Evolutionary conservation across 2,113 vertebrate species (phyloP), one percentile per base, ranked within the genome.

Genomic region (Silurus glanis): DNA sequence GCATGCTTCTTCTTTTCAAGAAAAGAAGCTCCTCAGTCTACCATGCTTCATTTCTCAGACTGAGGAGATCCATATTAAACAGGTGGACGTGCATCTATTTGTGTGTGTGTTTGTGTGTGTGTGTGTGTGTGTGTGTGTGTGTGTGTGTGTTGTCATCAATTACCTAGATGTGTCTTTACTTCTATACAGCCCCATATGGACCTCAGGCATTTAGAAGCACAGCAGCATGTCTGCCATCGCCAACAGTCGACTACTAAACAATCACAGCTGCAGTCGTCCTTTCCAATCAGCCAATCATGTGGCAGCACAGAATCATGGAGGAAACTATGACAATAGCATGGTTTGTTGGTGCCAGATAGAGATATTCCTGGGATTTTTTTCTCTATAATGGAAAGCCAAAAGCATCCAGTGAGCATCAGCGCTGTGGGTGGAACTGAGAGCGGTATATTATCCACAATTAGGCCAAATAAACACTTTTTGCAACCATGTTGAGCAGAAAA

Each of bases 121-220:
- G 6, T 53, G 87, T 75, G 66, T 91, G 86, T 72, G 62, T 91
- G 84, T 87, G 92, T 90, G 58, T 13, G 25, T 91, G 19, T 1
- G 87, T 75, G 66, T 91, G 86, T 72, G 62, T 91, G 84, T 87
- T 91, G 90, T 89, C 84, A 92, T 84, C 91, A 89, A 89, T 92
- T 91, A 92, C 84, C 72, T 59, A n/a, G n/a, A 71, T 12, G 69
- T 71, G 19, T 61, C 21, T 14, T 78, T 37, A 53, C 61, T 74
- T 25, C 66, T 47, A 37, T 4, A 51, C 37, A 56, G 84, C 88
- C 89, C 90, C 86, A 80, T 85, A 90, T 90, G 90, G 80, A 90
- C 89, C 85, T 84, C 85, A 62, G 62, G 45, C 80, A 83, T 88
- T 92, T 91, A 90, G 89, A 92, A 89, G 91, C 84, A 91, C 91